These are phyloP conservation scores for Sarcophaga caerulescens DNA, from an alignment of 2,888 invertebrate genomes.

Conservation along the genomic window DNA sequence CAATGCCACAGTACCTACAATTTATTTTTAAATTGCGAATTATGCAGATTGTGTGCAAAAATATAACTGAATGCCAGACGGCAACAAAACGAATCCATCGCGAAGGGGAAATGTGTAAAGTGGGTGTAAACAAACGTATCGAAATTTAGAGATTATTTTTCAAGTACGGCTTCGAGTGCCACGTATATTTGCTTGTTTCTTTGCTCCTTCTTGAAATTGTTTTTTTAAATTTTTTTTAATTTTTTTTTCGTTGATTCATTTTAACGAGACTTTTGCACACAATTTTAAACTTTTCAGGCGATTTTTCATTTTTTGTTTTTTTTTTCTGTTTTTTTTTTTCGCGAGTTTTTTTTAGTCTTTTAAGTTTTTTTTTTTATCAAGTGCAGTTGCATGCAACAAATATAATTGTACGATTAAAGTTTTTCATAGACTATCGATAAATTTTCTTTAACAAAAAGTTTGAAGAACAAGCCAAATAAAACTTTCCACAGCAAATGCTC, in stretches of 20 bases:
- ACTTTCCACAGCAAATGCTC: neutral
- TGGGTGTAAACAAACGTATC: constrained; percentile 76
- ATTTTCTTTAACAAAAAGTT: constrained; percentile 39
- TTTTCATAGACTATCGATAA: constrained; percentile 53
- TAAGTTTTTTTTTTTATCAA: constrained; percentile 51
- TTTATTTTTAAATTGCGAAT: constrained; percentile 5
- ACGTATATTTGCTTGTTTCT: neutral
- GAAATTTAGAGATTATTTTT: constrained; percentile 67
- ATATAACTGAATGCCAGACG: neutral
- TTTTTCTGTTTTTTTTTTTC: constrained; percentile 18
- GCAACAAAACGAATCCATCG: neutral
- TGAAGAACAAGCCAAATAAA: constrained; percentile 2
- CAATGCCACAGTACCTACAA: too few species aligned
- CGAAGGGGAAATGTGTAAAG: constrained; percentile 75
- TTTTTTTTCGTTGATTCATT: constrained; percentile 64
- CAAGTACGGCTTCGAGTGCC: neutral
- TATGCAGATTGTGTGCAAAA: constrained; percentile 35
- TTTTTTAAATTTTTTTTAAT: neutral
- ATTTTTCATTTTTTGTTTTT: constrained; percentile 48
- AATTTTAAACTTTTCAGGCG: constrained; percentile 69
- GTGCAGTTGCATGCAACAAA: constrained; percentile 67
- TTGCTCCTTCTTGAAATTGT: neutral
- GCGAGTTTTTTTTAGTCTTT: neutral
- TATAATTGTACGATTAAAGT: constrained; percentile 61
- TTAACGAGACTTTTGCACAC: constrained; percentile 72